Base-by-base conservation (phyloP, 2,797 vertebrate species). In the Chaetophractus vellerosus region DNA sequence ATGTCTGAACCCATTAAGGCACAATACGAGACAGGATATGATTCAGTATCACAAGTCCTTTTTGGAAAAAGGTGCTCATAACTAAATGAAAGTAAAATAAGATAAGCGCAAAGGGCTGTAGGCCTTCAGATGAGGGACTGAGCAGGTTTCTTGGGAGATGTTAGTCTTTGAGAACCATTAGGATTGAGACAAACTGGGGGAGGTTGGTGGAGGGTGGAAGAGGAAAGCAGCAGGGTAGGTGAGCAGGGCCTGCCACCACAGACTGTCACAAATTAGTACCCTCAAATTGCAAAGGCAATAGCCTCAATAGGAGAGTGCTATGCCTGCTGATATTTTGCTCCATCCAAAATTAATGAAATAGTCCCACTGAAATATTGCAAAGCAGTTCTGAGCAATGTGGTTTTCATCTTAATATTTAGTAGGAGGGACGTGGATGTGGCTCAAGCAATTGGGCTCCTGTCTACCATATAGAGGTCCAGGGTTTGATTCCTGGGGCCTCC, bases 1-100 rank as follows among this genome's bases (percentile, higher is more conserved):
- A 41, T 3, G 3, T 0, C 18, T 0, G 11, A 31, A 50, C 9
- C 55, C 69, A 0, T 28, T 7, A 21, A 74, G 86, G 14, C 52
- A 5, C 33, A 21, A 55, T 1, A 3, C 28, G 38, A 61, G 52
- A 15, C 31, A 45, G 52, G 3, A 0, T 1, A 19, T 1, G 90
- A 36, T 28, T 9, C 9, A 28, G 50, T 4, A 3, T 24, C 4
- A 14, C 64, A n/a, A 3, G 16, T 5, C 38, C 57, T 10, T 48
- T 41, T 1, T 0, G 15, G 86, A 38, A 8, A 55, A n/a, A 75
- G 7, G 19, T 4, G 45, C 11, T 79, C 45, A 31, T 36, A 38
- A 48, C 38, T 28, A 50, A 63, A 2, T 1, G 3, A 74, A 41
- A 33, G 23, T 15, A 0, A 23, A 31, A 15, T 9, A 16, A 26